Evolutionary conservation across 2,888 invertebrate genomes (phyloP).

Genomic region (Megamerina dolium): DNA sequence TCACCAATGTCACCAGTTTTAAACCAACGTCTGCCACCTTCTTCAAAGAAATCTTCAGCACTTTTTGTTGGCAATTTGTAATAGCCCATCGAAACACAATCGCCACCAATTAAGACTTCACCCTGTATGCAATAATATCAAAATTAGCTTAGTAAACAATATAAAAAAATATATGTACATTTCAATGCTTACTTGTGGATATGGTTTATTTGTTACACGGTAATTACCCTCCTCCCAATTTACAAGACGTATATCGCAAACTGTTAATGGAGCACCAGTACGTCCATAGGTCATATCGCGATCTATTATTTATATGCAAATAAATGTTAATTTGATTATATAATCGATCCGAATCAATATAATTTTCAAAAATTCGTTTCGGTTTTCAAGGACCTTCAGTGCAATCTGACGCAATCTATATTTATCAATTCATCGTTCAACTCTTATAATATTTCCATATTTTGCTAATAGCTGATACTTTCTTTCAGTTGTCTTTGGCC

Average conservation of each 20-base stretch:
- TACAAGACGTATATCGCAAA: slow-evolving; percentile 76
- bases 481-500: too few relatives aligned
- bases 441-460: too few relatives aligned
- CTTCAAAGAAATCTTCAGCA: slow-evolving; percentile 79
- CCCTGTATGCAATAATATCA: slow-evolving; percentile 49
- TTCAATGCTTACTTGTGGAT: slow-evolving; percentile 55
- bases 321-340: neutral
- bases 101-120: slow-evolving; percentile 81
- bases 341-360: too few relatives aligned
- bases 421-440: too few relatives aligned
- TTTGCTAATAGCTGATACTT: too few relatives aligned
- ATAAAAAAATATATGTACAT: neutral
- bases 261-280: slow-evolving; percentile 82
- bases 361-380: too few relatives aligned
- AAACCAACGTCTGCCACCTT: slow-evolving; percentile 84
- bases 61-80: slow-evolving; percentile 86
- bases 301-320: slow-evolving; percentile 22
- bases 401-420: too few relatives aligned
- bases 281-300: slow-evolving; percentile 61
- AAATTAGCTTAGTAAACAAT: neutral
- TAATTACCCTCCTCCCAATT: slow-evolving; percentile 96
- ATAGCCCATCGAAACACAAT: slow-evolving; percentile 88
- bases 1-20: slow-evolving; percentile 95
- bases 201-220: slow-evolving; percentile 76
- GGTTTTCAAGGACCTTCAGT: too few relatives aligned